Evolutionary conservation across 2,113 vertebrate species (phyloP), one percentile per base, ranked within the genome.

Genomic region (Bubo blakistoni): DNA sequence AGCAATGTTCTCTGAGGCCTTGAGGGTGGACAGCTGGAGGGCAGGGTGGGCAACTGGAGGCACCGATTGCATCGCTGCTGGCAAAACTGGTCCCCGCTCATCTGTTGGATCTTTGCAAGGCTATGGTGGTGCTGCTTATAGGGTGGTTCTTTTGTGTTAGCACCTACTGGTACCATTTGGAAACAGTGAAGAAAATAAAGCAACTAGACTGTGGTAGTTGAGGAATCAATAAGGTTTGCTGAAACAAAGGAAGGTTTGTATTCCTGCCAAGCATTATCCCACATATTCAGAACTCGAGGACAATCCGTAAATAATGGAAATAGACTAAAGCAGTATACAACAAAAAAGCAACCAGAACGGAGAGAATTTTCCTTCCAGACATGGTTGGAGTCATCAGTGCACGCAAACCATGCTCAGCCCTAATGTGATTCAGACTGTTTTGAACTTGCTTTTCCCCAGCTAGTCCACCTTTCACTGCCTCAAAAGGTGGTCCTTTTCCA

Each of bases 71-170:
- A 54, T 4, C 20, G 16, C 14, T 4, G 1, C 8, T 55, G 42
- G 34, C 32, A 88, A 70, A 88, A 73, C 16, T 29, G 5, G 15
- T 47, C 27, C 15, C 58, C 62, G 25, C 10, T 54, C 27, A 54
- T 77, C 46, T 55, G 13, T 1, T n/a, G 22, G 22, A 62, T 9
- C 19, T 74, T 66, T 54, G 10, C 0, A 8, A 90, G 19, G 40
- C 17, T 77, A 1, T 0, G 0, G 32, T 58, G 17, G 8, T 82
- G 38, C 65, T 69, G n/a, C 6, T n/a, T 16, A 20, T 18, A 19
- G 20, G 17, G 10, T 55, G 61, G 30, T 15, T 61, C 49, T 84
- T 95, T 22, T 38, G 7, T 57, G 13, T 59, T 38, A 52, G 14
- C 65, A 40, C 12, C 67, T 76, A 3, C 25, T 32, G 30, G 6